A percentile compares a stretch with the other conserved stretches of the same genome.
phyloP scores from a whole-genome alignment of 2,888 invertebrate species.

The Celastrina argiolus region DNA sequence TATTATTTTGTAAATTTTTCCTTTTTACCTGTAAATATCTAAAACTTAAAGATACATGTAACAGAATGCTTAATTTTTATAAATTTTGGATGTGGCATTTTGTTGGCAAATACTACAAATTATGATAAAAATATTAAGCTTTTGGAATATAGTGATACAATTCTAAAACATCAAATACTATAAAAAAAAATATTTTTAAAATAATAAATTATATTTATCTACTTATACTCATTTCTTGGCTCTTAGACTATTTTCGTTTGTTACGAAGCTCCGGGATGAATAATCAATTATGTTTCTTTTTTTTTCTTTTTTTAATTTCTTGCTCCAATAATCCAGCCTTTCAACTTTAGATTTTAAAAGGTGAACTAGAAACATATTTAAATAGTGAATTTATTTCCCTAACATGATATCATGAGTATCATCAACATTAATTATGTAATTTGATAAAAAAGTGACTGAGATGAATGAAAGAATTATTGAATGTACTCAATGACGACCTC shows the following conservation, averaged over 20 bases:
- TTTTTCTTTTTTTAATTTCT: not conserved
- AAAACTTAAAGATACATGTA: too few species aligned
- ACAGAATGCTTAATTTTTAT: too few species aligned
- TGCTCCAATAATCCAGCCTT: conserved; percentile 19
- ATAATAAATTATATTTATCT: not conserved
- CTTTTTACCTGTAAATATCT: too few species aligned
- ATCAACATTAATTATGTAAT: not conserved
- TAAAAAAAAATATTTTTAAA: not conserved
- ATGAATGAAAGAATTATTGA: too few species aligned
- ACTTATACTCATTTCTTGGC: not conserved
- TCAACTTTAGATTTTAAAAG: conserved; percentile 20
- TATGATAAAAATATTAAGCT: too few species aligned
- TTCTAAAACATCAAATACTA: not conserved
- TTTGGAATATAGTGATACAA: too few species aligned
- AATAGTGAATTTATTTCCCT: not conserved
- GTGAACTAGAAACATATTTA: conserved; percentile 19
- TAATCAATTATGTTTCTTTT: conserved; percentile 10
- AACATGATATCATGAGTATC: not conserved
- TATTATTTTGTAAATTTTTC: too few species aligned
- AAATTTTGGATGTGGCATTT: too few species aligned
- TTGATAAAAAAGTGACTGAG: too few species aligned
- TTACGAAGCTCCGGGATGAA: conserved; percentile 8
- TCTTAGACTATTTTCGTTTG: not conserved
- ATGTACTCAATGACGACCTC: too few species aligned
- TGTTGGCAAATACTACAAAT: too few species aligned